These are phyloP conservation scores for Gymnarchus niloticus DNA, from an alignment of 2,113 vertebrate genomes.

Conservation along the genomic window DNA sequence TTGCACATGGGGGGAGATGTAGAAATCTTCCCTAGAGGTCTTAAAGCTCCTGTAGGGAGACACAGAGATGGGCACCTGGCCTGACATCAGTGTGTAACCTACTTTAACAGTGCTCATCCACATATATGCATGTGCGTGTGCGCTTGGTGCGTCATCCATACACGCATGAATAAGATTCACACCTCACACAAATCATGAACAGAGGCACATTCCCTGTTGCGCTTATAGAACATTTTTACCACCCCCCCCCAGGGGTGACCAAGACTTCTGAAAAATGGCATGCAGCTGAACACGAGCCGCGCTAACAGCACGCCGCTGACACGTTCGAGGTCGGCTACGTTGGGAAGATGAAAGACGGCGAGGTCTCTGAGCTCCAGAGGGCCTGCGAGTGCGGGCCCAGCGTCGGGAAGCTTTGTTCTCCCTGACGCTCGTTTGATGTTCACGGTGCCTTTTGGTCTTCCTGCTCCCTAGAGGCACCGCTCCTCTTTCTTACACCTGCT, in stretches of 20 bases:
- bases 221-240: no score
- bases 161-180: no score
- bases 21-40: neutral
- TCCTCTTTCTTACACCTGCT: conserved; percentile 1
- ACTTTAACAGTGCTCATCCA: no score
- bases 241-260: no score
- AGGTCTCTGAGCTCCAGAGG: neutral
- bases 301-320: neutral
- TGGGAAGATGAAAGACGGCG: neutral
- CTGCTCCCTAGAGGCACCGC: conserved; percentile 37
- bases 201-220: no score
- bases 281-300: no score
- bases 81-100: no score
- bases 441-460: conserved; percentile 42
- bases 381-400: neutral
- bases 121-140: no score
- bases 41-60: neutral
- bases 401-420: no score
- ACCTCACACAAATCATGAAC: no score
- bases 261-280: no score
- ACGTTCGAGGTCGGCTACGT: neutral
- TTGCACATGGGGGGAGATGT: neutral
- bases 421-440: conserved; percentile 41
- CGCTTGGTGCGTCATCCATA: no score
- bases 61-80: neutral